Evolutionary conservation across 2,113 vertebrate genomes (phyloP), one percentile per base, ranked within the genome.

Genomic region (Fregetta grallaria): DNA sequence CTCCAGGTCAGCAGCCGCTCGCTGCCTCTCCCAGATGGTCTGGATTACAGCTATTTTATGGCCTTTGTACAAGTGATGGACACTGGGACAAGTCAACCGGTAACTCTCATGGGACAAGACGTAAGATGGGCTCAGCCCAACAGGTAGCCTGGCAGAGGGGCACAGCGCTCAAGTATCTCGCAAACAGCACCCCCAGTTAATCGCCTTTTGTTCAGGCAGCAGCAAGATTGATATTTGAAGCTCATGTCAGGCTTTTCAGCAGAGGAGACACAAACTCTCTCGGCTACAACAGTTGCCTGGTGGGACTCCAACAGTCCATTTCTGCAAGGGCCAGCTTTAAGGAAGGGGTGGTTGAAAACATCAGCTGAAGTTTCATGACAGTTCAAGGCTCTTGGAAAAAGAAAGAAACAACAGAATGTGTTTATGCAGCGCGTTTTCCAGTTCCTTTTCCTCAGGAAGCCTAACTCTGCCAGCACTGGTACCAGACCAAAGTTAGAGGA

Each of bases 351-450:
- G 50, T 1, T 50, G 68, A n/a, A 74, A 92, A 76, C 65, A 78
- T 15, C 78, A 67, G 8, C 66, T 11, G 23, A 63, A 50, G 68
- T 7, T 75, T 85, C 40, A 13, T 0, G 12, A 30, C 34, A 50
- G 68, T 45, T 81, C 38, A 61, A 76, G 68, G 59, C 49, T 45
- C 74, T 83, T 16, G n/a, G 85, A 55, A 75, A 50, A 67, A 29
- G 47, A 44, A 53, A 84, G 34, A 20, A 58, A 53, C 9, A 36
- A 10, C 13, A 6, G 25, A 22, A 65, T 0, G 1, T 22, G 30
- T 32, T 89, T 25, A 63, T 0, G 0, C 25, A 38, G 30, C 0
- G 0, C 1, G 1, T 75, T 76, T 88, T 52, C 32, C 71, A 92
- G 56, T 4, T 85, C 68, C 70, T 78, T 34, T 19, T 92, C 85